Base-by-base conservation (phyloP, 53 echinoderm and acorn worm genomes). In the Arbacia lixula region DNA sequence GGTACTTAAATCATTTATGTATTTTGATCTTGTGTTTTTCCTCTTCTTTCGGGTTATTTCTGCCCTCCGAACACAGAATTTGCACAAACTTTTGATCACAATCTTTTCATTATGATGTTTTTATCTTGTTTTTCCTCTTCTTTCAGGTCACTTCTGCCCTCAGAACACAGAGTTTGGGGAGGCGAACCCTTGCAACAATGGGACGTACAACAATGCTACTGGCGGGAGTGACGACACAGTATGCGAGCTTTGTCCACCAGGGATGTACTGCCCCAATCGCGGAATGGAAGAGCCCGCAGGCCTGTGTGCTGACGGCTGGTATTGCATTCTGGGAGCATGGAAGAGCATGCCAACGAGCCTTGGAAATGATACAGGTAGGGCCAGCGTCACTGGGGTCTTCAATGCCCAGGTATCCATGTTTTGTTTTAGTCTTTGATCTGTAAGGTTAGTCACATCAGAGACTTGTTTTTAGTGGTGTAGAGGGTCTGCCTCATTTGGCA, bases 241-340 rank as follows among this genome's bases (percentile, higher is more conserved):
- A 36, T 98, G 99, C 61, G 94, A 92, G 79, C 92, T 98, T 30
- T 98, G 99, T 66, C 83, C 94, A 1, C 88, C 90, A 1, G 99
- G 99, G 1, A 88, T 78, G 72, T 98, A 92, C 85, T 98, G 99
- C 87, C 99, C 99, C 16, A 55, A 90, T 20, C 84, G 80, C 1
- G 99, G 99, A 26, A 90, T 95, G 95, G 87, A 86, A 22, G 83
- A 88, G 32, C 99, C 99, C 5, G 90, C 66, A 9, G 94, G 99
- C 0, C 86, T 84, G 0, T 98, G 99, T 56, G 92, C 85, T 37
- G 78, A 85, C 43, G 99, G 99, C 14, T 98, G 99, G 99, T 98
- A 98, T 85, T 98, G 99, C 57, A 94, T 90, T 40, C 84, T 98
- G 28, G 99, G 99, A 22, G 99, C 99, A 0, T 98, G 94, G 94